phyloP scores from a whole-genome alignment of 2,888 invertebrate genomes.

The Dorcus hopei region DNA sequence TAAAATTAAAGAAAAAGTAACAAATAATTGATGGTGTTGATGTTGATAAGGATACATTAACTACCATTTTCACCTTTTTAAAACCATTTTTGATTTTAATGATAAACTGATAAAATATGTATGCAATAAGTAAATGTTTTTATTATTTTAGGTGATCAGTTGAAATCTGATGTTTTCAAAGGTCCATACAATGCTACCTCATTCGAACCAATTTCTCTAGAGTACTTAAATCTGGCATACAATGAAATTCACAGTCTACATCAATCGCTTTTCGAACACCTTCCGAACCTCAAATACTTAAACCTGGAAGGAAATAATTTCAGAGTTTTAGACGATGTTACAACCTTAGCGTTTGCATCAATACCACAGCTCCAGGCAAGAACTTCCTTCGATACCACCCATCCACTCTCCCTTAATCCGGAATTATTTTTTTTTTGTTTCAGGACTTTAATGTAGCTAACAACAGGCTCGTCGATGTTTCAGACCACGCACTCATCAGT shows the following conservation, averaged over 20 bases:
- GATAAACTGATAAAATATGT: neutral
- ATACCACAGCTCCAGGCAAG: slow-evolving; percentile 56
- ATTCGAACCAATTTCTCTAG: slow-evolving; percentile 57
- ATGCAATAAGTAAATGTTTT: neutral
- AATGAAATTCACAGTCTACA: slow-evolving; percentile 63
- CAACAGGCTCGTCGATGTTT: slow-evolving; percentile 58
- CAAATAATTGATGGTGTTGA: too few relatives aligned
- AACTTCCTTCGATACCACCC: neutral
- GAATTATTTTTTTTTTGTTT: slow-evolving; percentile 15
- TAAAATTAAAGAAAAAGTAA: too few relatives aligned
- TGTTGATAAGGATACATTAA: too few relatives aligned
- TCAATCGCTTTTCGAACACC: slow-evolving; percentile 61
- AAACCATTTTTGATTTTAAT: too few relatives aligned
- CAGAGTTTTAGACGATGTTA: slow-evolving; percentile 58
- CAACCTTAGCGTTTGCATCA: slow-evolving; percentile 45
- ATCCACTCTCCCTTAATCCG: neutral
- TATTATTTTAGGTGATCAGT: slow-evolving; percentile 53
- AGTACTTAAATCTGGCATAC: slow-evolving; percentile 61
- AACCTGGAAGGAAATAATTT: slow-evolving; percentile 63
- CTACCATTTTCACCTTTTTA: too few relatives aligned
- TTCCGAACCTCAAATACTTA: slow-evolving; percentile 58
- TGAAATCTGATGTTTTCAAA: slow-evolving; percentile 64
- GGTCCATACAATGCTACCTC: slow-evolving; percentile 57
- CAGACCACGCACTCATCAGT: slow-evolving; percentile 53
- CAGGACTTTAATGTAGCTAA: slow-evolving; percentile 45